Base-by-base conservation (phyloP, 2,888 invertebrate species). In the Rhagium mordax region DNA sequence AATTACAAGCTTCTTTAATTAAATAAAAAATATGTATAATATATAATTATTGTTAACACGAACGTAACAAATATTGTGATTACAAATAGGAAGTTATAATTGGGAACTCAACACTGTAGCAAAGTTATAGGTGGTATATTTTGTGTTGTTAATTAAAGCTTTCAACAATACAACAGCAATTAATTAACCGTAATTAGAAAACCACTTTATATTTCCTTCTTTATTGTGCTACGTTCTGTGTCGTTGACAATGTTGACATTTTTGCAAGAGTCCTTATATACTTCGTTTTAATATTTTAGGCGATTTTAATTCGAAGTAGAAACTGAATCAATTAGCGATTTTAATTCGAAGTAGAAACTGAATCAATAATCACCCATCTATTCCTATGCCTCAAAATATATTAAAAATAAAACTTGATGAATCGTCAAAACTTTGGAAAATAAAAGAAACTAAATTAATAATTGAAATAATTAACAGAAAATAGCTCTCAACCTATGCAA, bases 111-210 rank as follows among this genome's bases (percentile, higher is more conserved):
- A n/a, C 41, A 41, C 0, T 41, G n/a, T 51, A n/a, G n/a, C n/a
- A 8, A 51, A 51, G 51, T 20, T 20, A 20, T 51, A 13, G 51
- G 20, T 20, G 51, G 51, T 51, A 20, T n/a, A 41, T 18, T 51
- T 51, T 18, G 16, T 33, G 41, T 15, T 18, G 18, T 41, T 15
- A 60, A 16, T 60, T 20, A 10, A 41, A 13, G 60, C 33, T 60
- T 60, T 60, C 60, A 60, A 60, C 29, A 29, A 41, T 29, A 60
- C 33, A 60, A 60, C 29, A 8, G 18, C n/a, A 33, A 60, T 60
- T 60, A 41, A 57, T 27, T 18, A 60, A 15, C 8, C 16, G 1
- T 18, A 15, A 60, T 60, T 60, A 60, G 20, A 29, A 60, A 60
- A 60, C 13, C 2, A 13, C 4, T 16, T 41, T 10, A 4, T 13